Percentiles rank a stretch among this genome's conserved stretches.
Conservation (phyloP, 2,113 vertebrate species). For the Chaetops frenatus region DNA sequence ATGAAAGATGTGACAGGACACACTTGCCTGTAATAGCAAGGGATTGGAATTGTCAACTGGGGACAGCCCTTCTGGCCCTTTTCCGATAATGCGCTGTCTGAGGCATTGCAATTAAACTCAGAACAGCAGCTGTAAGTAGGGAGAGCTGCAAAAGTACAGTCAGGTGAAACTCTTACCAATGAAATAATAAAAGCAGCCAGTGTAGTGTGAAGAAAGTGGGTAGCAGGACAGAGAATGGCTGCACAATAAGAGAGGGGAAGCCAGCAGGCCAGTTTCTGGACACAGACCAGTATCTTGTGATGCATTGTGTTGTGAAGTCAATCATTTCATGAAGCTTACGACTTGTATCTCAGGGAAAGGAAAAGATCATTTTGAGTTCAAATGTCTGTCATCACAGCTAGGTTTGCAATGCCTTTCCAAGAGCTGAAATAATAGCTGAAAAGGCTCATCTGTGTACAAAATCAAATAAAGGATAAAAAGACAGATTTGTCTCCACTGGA, state of each 20-base stretch:
- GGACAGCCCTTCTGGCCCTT: background rate
- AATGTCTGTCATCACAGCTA: background rate
- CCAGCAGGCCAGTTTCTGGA: conserved; percentile 23
- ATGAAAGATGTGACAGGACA: background rate
- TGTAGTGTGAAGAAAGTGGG: background rate
- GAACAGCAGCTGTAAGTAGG: background rate
- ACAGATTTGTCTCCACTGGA: background rate
- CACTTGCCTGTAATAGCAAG: background rate
- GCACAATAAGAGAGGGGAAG: background rate
- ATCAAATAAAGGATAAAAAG: conserved; percentile 16
- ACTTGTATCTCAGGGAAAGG: background rate
- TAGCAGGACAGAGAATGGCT: background rate
- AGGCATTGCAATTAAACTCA: background rate
- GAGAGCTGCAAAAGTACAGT: conserved; percentile 1
- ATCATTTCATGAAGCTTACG: background rate
- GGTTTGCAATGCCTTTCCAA: background rate
- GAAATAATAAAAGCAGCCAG: background rate
- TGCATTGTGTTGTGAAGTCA: conserved; percentile 10
- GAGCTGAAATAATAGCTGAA: background rate
- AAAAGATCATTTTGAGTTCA: conserved; percentile 12
- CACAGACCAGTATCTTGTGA: background rate
- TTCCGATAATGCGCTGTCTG: background rate
- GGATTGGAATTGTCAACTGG: background rate
- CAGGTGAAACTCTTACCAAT: background rate
- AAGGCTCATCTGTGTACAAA: background rate